phyloP scores from a whole-genome alignment of 2,888 invertebrate genomes.

The Drosophila tripunctata region DNA sequence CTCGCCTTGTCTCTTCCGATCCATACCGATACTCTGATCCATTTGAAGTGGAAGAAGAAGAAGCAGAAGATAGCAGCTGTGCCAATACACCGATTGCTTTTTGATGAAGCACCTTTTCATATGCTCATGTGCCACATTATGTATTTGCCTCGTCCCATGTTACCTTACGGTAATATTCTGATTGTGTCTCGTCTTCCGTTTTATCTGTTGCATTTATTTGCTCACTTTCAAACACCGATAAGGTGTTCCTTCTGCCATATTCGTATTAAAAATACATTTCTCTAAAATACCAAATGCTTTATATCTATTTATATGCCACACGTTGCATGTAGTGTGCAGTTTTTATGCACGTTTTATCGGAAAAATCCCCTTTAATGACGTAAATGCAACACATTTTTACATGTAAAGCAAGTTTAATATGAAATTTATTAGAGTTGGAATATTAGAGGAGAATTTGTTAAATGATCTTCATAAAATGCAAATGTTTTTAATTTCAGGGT shows the following conservation, averaged over 20 bases:
- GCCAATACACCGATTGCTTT: slow-evolving; percentile 56
- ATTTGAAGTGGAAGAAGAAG: no score
- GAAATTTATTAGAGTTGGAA: no score
- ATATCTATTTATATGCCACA: slow-evolving; percentile 15
- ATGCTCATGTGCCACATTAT: slow-evolving; percentile 25
- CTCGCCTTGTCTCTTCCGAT: slow-evolving; percentile 34
- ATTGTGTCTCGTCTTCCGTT: slow-evolving; percentile 8
- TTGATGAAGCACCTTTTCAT: slow-evolving; percentile 55
- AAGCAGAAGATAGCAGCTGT: slow-evolving; percentile 71
- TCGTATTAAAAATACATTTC: slow-evolving; percentile 3
- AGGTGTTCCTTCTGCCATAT: slow-evolving; percentile 34
- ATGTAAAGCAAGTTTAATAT: neutral
- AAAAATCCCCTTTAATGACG: neutral
- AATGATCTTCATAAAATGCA: no score
- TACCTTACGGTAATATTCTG: slow-evolving; percentile 41
- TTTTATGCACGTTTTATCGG: neutral
- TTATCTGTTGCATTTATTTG: slow-evolving; percentile 45
- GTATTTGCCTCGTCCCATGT: slow-evolving; percentile 23
- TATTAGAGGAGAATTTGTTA: no score
- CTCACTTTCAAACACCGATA: slow-evolving; percentile 46
- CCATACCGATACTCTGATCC: neutral
- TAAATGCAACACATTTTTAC: neutral
- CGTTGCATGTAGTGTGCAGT: slow-evolving; percentile 4
- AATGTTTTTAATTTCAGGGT: no score
- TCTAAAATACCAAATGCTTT: neutral